A percentile compares a stretch with the other conserved stretches of the same genome.
Evolutionary conservation across 2,113 vertebrate species (phyloP).

Genomic region (Cairina moschata): DNA sequence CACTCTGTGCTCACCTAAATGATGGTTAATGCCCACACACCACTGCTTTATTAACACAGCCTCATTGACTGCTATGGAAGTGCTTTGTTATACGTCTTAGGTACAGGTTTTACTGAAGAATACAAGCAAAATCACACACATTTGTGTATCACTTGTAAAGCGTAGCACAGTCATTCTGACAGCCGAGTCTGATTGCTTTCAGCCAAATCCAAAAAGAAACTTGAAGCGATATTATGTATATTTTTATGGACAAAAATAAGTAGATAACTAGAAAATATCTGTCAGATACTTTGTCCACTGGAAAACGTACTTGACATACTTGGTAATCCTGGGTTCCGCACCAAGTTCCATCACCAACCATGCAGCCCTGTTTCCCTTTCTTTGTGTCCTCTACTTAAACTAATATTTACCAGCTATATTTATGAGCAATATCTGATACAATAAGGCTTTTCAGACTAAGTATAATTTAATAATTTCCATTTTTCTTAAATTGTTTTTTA

Average conservation of each 20-base stretch:
- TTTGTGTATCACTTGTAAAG: background rate
- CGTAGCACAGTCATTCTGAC: background rate
- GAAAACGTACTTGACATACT: background rate
- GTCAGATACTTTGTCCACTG: background rate
- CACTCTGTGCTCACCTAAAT: background rate
- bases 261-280: background rate
- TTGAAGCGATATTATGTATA: background rate
- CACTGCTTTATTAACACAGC: background rate
- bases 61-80: background rate
- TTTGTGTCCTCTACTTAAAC: background rate
- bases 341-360: background rate
- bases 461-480: background rate
- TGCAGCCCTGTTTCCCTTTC: background rate
- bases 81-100: background rate
- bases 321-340: background rate
- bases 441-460: background rate
- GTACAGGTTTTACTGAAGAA: background rate
- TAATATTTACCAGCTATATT: background rate
- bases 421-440: background rate
- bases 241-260: background rate
- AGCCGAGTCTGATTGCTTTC: background rate
- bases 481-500: background rate
- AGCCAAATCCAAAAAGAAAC: background rate
- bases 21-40: background rate
- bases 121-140: background rate